These are phyloP conservation scores for Callinectes sapidus DNA, from an alignment of 2,888 invertebrate species.

Conservation along the genomic window DNA sequence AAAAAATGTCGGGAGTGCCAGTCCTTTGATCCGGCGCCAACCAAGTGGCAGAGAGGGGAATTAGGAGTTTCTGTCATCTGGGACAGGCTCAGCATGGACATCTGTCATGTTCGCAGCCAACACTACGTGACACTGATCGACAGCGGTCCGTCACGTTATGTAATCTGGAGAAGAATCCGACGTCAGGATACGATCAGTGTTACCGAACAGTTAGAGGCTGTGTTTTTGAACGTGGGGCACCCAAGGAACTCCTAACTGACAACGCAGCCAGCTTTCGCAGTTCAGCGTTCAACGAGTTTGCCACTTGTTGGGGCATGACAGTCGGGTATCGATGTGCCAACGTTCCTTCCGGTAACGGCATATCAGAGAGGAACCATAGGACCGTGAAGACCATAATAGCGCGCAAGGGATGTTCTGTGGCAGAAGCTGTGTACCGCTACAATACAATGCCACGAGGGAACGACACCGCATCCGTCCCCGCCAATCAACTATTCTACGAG, in stretches of 20 bases:
- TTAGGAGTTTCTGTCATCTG: too few species aligned
- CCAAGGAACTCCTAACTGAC: neutral
- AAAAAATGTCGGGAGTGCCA: too few species aligned
- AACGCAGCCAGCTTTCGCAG: conserved; percentile 30
- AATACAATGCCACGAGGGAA: conserved; percentile 31
- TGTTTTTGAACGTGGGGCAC: neutral
- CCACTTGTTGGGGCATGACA: neutral
- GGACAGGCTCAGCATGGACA: conserved; percentile 42
- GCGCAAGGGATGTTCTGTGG: neutral
- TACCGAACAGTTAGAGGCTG: neutral
- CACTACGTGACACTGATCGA: conserved; percentile 14
- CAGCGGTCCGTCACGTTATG: neutral
- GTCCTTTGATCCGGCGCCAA: too few species aligned
- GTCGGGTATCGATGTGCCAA: conserved; percentile 39
- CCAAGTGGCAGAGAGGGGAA: too few species aligned
- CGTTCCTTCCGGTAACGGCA: conserved; percentile 42
- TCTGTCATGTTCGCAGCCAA: conserved; percentile 26
- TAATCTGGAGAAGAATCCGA: conserved; percentile 10
- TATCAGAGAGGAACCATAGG: conserved; percentile 34
- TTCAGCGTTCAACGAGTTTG: conserved; percentile 28
- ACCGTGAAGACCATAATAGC: conserved; percentile 45
- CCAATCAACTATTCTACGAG: neutral
- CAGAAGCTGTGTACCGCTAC: conserved; percentile 28
- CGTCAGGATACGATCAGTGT: neutral
- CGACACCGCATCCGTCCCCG: neutral